Evolutionary conservation across 1,140 invertebrate genomes (phyloP).

Genomic region (Papilio glaucus): DNA sequence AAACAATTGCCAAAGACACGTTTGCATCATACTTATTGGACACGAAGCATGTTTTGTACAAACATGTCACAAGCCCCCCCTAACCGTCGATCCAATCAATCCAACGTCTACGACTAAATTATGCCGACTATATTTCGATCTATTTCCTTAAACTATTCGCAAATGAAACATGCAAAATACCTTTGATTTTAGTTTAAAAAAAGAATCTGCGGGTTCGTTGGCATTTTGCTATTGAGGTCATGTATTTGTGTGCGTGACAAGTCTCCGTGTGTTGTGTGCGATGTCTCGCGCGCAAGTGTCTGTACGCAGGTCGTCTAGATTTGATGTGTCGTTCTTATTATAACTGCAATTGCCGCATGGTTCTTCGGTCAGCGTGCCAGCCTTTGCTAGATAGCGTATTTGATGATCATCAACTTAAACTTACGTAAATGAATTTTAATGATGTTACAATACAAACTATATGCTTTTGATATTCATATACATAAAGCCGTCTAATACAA

Average conservation of each 20-base stretch:
- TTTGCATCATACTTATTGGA: neutral
- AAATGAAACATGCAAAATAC: constrained; percentile 1
- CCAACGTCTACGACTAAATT: too few species aligned
- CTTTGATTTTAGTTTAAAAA: constrained; percentile 30
- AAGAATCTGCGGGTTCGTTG: constrained; percentile 53
- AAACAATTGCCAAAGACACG: neutral
- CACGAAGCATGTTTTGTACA: neutral
- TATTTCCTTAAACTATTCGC: neutral
- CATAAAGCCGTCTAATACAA: too few species aligned
- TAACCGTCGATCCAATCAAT: too few species aligned
- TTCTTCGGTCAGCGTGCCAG: constrained; percentile 19
- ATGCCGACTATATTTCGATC: too few species aligned
- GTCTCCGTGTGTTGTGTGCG: constrained; percentile 36
- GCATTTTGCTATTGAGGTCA: constrained; percentile 54
- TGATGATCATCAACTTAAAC: neutral
- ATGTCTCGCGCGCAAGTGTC: constrained; percentile 19
- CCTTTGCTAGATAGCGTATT: neutral
- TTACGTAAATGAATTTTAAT: too few species aligned
- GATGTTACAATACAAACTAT: too few species aligned
- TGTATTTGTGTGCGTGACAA: constrained; percentile 47
- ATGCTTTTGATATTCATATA: too few species aligned
- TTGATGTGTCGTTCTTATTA: constrained; percentile 44
- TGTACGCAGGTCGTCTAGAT: constrained; percentile 32
- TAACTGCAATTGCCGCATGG: constrained; percentile 18
- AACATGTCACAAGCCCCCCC: neutral